A percentile compares a stretch with the other conserved stretches of the same genome.
Conservation (phyloP, 2,113 vertebrate species). For the Microcebus murinus region DNA sequence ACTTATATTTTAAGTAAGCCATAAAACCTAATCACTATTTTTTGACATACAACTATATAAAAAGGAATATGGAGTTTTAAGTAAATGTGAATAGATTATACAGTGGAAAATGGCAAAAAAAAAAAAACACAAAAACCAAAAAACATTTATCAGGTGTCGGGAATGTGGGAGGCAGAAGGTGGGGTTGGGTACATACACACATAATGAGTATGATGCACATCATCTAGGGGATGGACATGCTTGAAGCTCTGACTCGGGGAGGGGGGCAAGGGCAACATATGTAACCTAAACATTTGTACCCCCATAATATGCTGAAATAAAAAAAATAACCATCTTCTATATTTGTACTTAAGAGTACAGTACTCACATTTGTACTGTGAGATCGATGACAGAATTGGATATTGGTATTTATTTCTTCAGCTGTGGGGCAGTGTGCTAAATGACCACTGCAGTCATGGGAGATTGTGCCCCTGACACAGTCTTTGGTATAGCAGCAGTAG, state of each 20-base stretch:
- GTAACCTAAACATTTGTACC: too few relatives aligned
- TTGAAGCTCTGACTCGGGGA: too few relatives aligned
- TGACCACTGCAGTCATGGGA: background rate
- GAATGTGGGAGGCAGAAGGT: too few relatives aligned
- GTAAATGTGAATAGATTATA: slow-evolving; percentile 31
- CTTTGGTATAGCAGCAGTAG: background rate
- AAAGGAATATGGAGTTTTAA: slow-evolving; percentile 22
- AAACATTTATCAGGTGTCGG: too few relatives aligned
- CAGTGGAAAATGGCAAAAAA: background rate
- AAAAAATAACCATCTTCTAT: background rate
- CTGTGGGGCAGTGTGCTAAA: background rate
- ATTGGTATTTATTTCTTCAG: background rate
- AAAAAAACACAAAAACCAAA: too few relatives aligned
- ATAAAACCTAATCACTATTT: background rate
- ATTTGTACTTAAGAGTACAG: background rate
- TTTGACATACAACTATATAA: background rate
- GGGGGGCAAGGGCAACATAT: too few relatives aligned
- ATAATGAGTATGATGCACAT: too few relatives aligned
- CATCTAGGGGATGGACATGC: too few relatives aligned
- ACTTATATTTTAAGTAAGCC: slow-evolving; percentile 37
- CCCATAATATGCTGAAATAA: too few relatives aligned
- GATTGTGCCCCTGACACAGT: background rate
- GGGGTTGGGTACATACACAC: too few relatives aligned
- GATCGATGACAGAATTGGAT: background rate
- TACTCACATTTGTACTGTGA: background rate